Base-by-base conservation (phyloP, 2,797 vertebrate genomes). In the Lagothrix lagotricha region DNA sequence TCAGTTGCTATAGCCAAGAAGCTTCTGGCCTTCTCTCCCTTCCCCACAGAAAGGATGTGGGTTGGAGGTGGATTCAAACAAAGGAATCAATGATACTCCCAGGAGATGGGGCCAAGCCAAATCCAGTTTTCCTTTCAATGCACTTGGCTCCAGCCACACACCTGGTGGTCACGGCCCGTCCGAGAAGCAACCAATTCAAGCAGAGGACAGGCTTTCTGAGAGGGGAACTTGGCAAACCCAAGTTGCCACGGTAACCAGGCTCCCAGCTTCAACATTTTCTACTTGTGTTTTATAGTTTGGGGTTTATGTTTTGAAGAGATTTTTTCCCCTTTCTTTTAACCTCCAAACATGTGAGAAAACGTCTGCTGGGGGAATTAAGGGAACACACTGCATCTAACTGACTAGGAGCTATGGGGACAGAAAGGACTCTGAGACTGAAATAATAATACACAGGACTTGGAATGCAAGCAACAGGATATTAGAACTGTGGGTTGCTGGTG, bases 231-330 rank as follows among this genome's bases (percentile, higher is more conserved):
- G 95, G 96, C 85, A 96, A 96, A 93, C 46, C 64, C 12, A 4
- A 96, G 91, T 97, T 97, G 75, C 95, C 96, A 97, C 19, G 24
- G 93, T 88, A 97, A 97, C 97, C 33, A 15, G 48, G 26, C 86
- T 98, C 72, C 64, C 39, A 52, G 72, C 39, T 85, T 93, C 94
- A 82, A 96, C 92, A 91, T 96, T 58, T 93, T n/a, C 92, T 92
- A 88, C 61, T 97, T 93, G 26, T 58, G 93, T 93, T 94, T 97
- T 96, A 83, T 82, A 95, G 90, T 96, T 92, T 77, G 57, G 87
- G 93, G 93, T 81, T 97, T 96, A 81, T 96, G 76, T 97, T 97
- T 94, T 88, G 30, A 36, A 93, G 39, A 90, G 82, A 39, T 64
- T 44, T 54, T 19, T 33, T 0, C 24, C 52, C 50, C n/a, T 88